phyloP scores from a whole-genome alignment of 1,140 invertebrate genomes.

The Drosophila mauritiana region DNA sequence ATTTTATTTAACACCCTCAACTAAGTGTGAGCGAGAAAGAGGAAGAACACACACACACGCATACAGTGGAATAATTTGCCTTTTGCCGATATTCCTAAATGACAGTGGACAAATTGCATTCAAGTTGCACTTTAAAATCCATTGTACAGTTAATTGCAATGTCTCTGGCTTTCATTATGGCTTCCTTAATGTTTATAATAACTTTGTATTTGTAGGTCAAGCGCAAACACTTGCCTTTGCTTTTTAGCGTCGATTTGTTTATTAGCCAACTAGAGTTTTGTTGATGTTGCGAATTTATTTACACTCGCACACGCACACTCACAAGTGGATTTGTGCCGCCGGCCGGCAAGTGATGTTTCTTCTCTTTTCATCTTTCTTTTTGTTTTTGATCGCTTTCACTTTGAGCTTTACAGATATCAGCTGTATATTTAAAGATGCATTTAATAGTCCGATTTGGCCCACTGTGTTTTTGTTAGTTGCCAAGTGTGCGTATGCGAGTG shows the following conservation, averaged over 20 bases:
- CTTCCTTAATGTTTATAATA: slow-evolving; percentile 5
- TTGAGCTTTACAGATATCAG: slow-evolving; percentile 18
- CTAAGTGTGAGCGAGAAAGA: slow-evolving; percentile 17
- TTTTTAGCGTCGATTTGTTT: slow-evolving; percentile 13
- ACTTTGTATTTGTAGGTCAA: not conserved
- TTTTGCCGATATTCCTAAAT: slow-evolving; percentile 33
- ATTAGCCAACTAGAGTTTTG: slow-evolving; percentile 6
- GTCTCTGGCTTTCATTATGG: not conserved
- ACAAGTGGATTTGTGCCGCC: slow-evolving; percentile 22
- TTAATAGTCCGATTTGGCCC: slow-evolving; percentile 33
- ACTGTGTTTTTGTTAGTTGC: slow-evolving; percentile 54
- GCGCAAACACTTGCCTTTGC: slow-evolving; percentile 8
- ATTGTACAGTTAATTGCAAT: slow-evolving; percentile 8
- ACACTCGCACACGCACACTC: slow-evolving; percentile 11
- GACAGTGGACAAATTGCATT: slow-evolving; percentile 60
- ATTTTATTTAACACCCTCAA: slow-evolving; percentile 68
- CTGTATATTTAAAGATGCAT: slow-evolving; percentile 13
- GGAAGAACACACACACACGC: slow-evolving; percentile 19
- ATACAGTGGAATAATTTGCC: slow-evolving; percentile 16
- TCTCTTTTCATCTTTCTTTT: slow-evolving; percentile 8
- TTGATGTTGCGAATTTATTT: slow-evolving; percentile 32
- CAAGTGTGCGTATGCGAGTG: slow-evolving; percentile 29
- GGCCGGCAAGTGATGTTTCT: slow-evolving; percentile 50
- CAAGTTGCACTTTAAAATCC: slow-evolving; percentile 11
- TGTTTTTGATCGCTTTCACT: slow-evolving; percentile 40